Evolutionary conservation across 2,797 vertebrate genomes (phyloP), one percentile per base, ranked within the genome.

Genomic region (Sandelia bainsii): DNA sequence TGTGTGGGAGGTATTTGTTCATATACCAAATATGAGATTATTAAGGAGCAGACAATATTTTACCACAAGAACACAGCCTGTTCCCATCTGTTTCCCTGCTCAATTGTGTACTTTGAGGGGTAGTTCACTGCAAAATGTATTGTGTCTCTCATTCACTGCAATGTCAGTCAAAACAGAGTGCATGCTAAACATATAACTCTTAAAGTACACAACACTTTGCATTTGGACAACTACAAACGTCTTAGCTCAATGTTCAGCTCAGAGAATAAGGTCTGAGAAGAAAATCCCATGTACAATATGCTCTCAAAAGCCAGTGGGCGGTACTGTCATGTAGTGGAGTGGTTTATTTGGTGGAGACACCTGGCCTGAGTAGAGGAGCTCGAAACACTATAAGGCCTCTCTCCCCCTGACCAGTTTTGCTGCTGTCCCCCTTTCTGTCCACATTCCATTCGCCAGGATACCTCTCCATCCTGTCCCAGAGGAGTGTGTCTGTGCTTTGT

Each of bases 361-460:
- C 92, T 93, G 92, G 90, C 72, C 72, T 10, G 68, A 81, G 64
- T 48, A 61, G 72, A 87, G 80, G 62, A 69, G 66, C 76, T 79
- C 50, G 77, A 83, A 86, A 90, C 79, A 84, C 74, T 85, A 79
- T 82, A 63, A 70, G 71, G 57, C 76, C 75, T 53, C 82, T 83
- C 66, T 62, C 79, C 72, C 81, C 68, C 77, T 86, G 84, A 86
- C 87, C 85, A 84, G 79, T 87, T 93, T 89, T 85, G 81, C 82
- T 68, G 62, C 79, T 89, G 81, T 93, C 84, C 83, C 86, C 80
- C 72, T n/a, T 42, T 81, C 85, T 84, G 77, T 85, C 90, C 87
- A 93, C 94, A 96, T 97, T 96, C 95, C 93, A 90, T 91, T 93
- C 94, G 77, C 93, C 20, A 92, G 91, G 95, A 94, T 95, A 95